These are phyloP conservation scores for Meiosimyza decipiens DNA, from an alignment of 2,888 invertebrate genomes.

Conservation along the genomic window DNA sequence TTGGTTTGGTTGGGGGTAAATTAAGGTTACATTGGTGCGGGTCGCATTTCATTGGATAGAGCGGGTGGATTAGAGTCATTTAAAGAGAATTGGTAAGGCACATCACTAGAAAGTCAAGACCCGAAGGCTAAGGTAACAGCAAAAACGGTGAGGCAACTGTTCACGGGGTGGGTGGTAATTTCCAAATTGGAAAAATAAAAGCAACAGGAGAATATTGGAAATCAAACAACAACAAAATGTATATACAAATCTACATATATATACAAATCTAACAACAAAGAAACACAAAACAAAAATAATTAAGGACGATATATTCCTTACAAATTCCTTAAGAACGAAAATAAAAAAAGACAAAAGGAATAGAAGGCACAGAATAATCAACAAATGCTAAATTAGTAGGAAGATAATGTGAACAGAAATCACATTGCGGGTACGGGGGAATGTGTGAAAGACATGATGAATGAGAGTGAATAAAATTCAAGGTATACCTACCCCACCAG, in stretches of 20 bases:
- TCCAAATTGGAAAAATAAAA: slow-evolving; percentile 19
- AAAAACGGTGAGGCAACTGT: background rate
- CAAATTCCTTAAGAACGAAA: background rate
- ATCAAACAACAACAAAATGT: background rate
- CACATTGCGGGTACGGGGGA: background rate
- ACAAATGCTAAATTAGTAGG: slow-evolving; percentile 16
- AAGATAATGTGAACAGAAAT: background rate
- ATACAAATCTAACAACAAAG: background rate
- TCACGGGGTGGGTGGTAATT: background rate
- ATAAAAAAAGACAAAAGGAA: background rate
- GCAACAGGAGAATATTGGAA: slow-evolving; percentile 34
- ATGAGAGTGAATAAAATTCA: slow-evolving; percentile 19
- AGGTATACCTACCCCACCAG: background rate
- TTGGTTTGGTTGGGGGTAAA: slow-evolving; percentile 7
- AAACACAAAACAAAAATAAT: slow-evolving; percentile 7
- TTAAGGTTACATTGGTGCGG: background rate
- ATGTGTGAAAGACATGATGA: background rate
- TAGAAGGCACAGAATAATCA: background rate
- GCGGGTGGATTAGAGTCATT: too few species aligned
- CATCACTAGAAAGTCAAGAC: background rate
- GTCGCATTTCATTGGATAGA: too few species aligned
- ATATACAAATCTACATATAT: background rate
- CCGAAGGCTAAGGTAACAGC: background rate
- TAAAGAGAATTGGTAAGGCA: too few species aligned
- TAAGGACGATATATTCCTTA: background rate